Evolutionary conservation across 2,888 invertebrate species (phyloP).

Genomic region (Chloroclysta siterata): DNA sequence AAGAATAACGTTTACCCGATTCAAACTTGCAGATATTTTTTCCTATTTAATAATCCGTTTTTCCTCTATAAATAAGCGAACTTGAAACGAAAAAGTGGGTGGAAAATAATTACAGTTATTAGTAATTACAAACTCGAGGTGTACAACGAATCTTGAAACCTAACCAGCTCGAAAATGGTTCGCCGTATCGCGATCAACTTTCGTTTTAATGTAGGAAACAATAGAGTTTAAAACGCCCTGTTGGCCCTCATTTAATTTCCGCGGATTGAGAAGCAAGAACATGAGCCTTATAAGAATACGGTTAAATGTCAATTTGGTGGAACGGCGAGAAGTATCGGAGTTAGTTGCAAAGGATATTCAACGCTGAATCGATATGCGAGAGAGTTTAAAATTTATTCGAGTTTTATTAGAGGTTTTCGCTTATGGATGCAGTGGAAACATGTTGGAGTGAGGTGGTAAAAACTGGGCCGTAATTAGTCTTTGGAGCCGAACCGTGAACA

Average conservation of each 20-base stretch:
- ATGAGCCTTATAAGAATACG: constrained; percentile 53
- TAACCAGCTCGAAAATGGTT: constrained; percentile 61
- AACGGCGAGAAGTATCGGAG: constrained; percentile 40
- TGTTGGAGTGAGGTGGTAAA: constrained; percentile 68
- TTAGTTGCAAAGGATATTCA: constrained; percentile 50
- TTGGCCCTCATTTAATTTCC: constrained; percentile 52
- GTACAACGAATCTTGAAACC: constrained; percentile 65
- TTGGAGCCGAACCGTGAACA: constrained; percentile 71
- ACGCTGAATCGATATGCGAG: constrained; percentile 55
- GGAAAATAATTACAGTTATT: constrained; percentile 68
- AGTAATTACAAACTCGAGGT: constrained; percentile 69
- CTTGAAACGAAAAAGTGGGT: constrained; percentile 52
- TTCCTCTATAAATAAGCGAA: constrained; percentile 46
- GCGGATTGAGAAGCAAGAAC: constrained; percentile 49
- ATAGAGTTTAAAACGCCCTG: constrained; percentile 58
- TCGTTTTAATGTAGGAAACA: constrained; percentile 45
- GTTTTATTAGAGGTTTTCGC: constrained; percentile 55
- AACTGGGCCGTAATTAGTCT: constrained; percentile 77
- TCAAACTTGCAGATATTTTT: constrained; percentile 32
- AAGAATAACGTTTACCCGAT: constrained; percentile 25
- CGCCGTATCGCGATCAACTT: constrained; percentile 48
- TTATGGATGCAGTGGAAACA: constrained; percentile 62
- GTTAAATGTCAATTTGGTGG: constrained; percentile 59
- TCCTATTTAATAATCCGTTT: constrained; percentile 44
- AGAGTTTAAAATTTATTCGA: constrained; percentile 57